Evolutionary conservation across 2,113 vertebrate genomes (phyloP).

Genomic region (Phrynosoma platyrhinos): DNA sequence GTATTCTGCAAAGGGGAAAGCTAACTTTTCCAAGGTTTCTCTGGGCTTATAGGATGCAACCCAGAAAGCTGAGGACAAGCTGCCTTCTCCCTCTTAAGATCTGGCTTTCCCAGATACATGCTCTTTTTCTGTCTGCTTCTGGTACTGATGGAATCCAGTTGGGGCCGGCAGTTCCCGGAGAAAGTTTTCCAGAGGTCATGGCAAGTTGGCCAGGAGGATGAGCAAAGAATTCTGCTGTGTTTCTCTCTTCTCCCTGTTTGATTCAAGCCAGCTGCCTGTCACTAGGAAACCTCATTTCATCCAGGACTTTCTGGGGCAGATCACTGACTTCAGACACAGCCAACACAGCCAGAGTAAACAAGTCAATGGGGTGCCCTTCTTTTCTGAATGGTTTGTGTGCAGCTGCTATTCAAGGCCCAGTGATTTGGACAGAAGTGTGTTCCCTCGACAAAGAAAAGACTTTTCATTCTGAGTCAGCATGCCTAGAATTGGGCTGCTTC

Average conservation of each 20-base stretch:
- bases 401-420: no score
- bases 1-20: no score
- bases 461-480: no score
- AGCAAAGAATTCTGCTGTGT: constrained; percentile 56
- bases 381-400: no score
- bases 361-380: no score
- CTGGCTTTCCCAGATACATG: not conserved
- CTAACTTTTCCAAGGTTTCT: not conserved
- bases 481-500: no score
- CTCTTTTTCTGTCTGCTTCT: not conserved
- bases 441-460: no score
- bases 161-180: constrained; percentile 19
- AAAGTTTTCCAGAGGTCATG: constrained; percentile 56
- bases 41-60: not conserved
- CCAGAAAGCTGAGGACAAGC: no score
- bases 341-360: no score
- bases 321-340: not conserved
- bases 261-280: constrained; percentile 54
- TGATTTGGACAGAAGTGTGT: no score
- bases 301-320: not conserved
- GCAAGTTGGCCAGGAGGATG: constrained; percentile 32
- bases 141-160: constrained; percentile 13
- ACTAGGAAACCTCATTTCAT: constrained; percentile 26
- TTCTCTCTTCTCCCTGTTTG: not conserved
- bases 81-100: not conserved